Percentiles rank a stretch among this genome's conserved stretches.
phyloP scores from a whole-genome alignment of 2,888 invertebrate genomes.

The Baccha elongata region DNA sequence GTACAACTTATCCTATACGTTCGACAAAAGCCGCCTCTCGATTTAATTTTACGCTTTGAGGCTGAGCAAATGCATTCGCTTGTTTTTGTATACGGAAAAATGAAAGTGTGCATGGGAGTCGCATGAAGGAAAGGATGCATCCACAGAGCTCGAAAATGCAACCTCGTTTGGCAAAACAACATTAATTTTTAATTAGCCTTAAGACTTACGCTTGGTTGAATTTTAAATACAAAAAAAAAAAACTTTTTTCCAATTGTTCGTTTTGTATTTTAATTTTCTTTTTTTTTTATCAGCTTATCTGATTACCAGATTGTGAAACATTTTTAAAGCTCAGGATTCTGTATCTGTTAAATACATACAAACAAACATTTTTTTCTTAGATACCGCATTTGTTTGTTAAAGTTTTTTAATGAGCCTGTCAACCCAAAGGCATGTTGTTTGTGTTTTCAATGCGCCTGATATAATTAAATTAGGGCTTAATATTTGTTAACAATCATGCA shows the following conservation, averaged over 20 bases:
- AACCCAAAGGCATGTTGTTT: background rate
- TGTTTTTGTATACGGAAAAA: background rate
- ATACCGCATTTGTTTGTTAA: constrained; percentile 32
- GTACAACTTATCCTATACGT: background rate
- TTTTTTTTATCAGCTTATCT: background rate
- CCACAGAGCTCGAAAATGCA: constrained; percentile 2
- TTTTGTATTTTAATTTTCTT: background rate
- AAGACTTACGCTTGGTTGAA: constrained; percentile 29
- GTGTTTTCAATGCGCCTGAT: constrained; percentile 1
- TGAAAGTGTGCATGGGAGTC: too few relatives aligned
- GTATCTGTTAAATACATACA: background rate
- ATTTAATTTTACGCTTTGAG: constrained; percentile 52
- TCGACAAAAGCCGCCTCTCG: constrained; percentile 35
- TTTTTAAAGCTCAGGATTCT: background rate
- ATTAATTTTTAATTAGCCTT: constrained; percentile 49
- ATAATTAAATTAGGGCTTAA: constrained; percentile 49
- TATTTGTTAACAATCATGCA: constrained; percentile 30
- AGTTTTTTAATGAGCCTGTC: constrained; percentile 38
- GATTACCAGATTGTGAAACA: background rate
- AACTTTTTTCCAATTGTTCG: constrained; percentile 18
- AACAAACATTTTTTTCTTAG: background rate
- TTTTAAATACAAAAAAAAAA: constrained; percentile 28
- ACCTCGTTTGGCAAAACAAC: constrained; percentile 14
- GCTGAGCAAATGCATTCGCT: constrained; percentile 35
- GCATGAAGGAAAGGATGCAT: too few relatives aligned